A percentile compares a stretch with the other conserved stretches of the same genome.
Evolutionary conservation across 2,113 vertebrate genomes (phyloP).

Genomic region (Alosa alosa): DNA sequence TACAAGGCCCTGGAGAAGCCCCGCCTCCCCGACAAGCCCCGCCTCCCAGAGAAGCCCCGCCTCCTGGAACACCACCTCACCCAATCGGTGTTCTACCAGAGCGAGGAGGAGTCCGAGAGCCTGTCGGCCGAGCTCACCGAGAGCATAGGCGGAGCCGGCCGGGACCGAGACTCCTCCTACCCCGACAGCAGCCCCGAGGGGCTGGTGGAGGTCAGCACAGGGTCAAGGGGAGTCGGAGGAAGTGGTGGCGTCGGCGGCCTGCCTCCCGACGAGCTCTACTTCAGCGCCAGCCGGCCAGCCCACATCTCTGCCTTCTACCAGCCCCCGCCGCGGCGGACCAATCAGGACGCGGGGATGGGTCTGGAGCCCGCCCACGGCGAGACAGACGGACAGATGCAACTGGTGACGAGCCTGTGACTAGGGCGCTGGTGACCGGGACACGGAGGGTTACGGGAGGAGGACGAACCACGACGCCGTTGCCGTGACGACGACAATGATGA

Average conservation of each 20-base stretch:
- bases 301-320: constrained; percentile 92
- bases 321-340: constrained; percentile 77
- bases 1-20: constrained; percentile 86
- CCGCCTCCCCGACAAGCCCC: constrained; percentile 63
- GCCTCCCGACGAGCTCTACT: constrained; percentile 80
- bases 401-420: constrained; percentile 93
- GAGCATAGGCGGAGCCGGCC: constrained; percentile 59
- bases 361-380: constrained; percentile 77
- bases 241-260: constrained; percentile 52
- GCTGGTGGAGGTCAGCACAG: constrained; percentile 48
- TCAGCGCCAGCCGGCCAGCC: constrained; percentile 81
- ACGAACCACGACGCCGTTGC: constrained; percentile 22
- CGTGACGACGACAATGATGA: constrained; percentile 25
- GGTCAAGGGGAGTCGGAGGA: neutral
- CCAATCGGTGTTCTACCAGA: constrained; percentile 80
- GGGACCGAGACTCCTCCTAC: constrained; percentile 84
- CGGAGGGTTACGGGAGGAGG: constrained; percentile 61
- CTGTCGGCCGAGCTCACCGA: constrained; percentile 72
- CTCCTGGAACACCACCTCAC: constrained; percentile 74
- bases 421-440: constrained; percentile 79
- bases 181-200: constrained; percentile 93
- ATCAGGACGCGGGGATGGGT: constrained; percentile 71
- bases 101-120: constrained; percentile 82
- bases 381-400: constrained; percentile 87
- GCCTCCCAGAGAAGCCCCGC: constrained; percentile 60